A percentile compares a stretch with the other conserved stretches of the same genome.
phyloP scores from a whole-genome alignment of 1,140 invertebrate species.

The Drosophila pseudoananassae region DNA sequence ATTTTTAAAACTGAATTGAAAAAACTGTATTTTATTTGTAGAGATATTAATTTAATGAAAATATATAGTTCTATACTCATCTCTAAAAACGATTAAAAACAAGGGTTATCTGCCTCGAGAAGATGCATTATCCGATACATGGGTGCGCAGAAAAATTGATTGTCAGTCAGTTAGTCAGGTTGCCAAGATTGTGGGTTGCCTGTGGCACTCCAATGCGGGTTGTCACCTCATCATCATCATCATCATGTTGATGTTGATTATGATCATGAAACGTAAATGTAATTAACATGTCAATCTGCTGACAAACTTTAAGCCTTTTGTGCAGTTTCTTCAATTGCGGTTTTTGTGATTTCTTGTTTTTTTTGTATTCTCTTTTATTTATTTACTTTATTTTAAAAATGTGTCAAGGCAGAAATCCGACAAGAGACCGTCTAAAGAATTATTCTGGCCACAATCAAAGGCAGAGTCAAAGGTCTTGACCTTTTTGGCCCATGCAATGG shows the following conservation, averaged over 20 bases:
- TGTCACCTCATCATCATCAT: constrained; percentile 49
- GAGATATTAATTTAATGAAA: too few species aligned
- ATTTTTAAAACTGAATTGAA: too few species aligned
- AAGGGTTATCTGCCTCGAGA: not conserved
- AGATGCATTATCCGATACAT: constrained; percentile 36
- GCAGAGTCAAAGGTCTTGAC: constrained; percentile 47
- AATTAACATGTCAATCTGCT: constrained; percentile 74
- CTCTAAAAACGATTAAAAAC: not conserved
- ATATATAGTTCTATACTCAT: too few species aligned
- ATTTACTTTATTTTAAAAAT: constrained; percentile 37
- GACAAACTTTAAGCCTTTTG: constrained; percentile 63
- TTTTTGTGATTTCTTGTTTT: constrained; percentile 16
- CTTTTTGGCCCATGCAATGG: constrained; percentile 18
- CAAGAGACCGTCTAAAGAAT: constrained; percentile 38
- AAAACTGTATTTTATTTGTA: too few species aligned
- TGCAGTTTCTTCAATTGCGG: constrained; percentile 52
- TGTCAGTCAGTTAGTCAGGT: constrained; percentile 29
- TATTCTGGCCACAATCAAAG: constrained; percentile 43
- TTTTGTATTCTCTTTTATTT: constrained; percentile 10
- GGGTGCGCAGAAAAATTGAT: constrained; percentile 53
- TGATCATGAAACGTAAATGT: constrained; percentile 60
- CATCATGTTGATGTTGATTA: constrained; percentile 30
- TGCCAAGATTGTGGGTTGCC: constrained; percentile 26
- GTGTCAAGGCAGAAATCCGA: constrained; percentile 58
- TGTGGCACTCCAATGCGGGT: constrained; percentile 32